Base-by-base conservation (phyloP, 2,888 invertebrate genomes). In the Argynnis bischoffii region DNA sequence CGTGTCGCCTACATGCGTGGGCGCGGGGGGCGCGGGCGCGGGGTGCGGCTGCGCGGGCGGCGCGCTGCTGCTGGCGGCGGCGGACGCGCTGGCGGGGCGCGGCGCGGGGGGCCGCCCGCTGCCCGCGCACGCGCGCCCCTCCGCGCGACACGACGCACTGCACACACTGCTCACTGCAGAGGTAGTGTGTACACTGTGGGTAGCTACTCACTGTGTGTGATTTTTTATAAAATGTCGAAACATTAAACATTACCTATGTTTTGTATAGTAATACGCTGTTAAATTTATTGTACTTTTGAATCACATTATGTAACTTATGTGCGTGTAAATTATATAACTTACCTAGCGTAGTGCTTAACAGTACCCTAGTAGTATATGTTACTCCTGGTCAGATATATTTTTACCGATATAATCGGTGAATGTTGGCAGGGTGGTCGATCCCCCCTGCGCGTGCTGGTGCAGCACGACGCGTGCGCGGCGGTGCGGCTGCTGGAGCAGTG, bases 1-100 rank as follows among this genome's bases (percentile, higher is more conserved):
- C 75, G 88, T 94, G 72, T 85, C 87, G 68, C 64, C 55, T 51
- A 51, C 71, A 68, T 72, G 79, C 73, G 65, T 70, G 63, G 71
- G 72, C 69, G 65, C 55, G 55, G 55, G 71, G 69, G 71, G 79
- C 73, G 65, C 70, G 63, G 71, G 72, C 69, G 61, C 69, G 21
- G 67, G 8, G 70, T 85, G 86, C 78, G 26, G 48, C 53, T 95
- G 83, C 77, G 93, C 96, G 60, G 96, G 96, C 67, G 95, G 95
- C 80, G 95, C 95, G 81, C 89, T 96, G 54, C 91, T 96, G 73
- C 94, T 96, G 71, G 95, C 95, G 81, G 93, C 95, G 67, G 95
- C 95, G 73, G 96, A 96, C 85, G 96, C 96, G 84, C 92, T 96
- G 75, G 95, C 95, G 67, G 96, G 96, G 3, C 91, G 95, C 77